These are phyloP conservation scores for Chrysolina oricalcia DNA, from an alignment of 2,888 invertebrate genomes.

Conservation along the genomic window DNA sequence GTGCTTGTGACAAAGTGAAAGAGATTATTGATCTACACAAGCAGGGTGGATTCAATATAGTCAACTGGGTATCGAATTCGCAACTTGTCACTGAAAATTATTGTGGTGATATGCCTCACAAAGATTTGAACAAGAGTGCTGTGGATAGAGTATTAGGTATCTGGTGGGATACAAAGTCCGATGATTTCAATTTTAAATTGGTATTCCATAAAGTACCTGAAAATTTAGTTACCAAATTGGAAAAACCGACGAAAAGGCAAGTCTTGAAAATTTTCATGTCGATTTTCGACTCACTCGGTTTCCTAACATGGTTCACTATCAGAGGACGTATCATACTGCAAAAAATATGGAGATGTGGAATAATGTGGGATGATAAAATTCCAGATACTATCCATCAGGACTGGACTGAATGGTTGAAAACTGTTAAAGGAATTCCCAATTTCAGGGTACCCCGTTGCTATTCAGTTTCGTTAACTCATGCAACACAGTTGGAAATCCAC, in stretches of 20 bases:
- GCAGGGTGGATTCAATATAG: too few species aligned
- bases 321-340: background rate
- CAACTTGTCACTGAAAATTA: too few species aligned
- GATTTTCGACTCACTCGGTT: background rate
- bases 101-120: too few species aligned
- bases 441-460: background rate
- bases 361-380: conserved; percentile 16
- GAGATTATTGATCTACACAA: fast-evolving
- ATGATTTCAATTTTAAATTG: conserved; percentile 19
- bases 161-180: conserved; percentile 11
- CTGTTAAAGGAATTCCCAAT: background rate
- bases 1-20: background rate
- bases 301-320: background rate
- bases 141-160: background rate
- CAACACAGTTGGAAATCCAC: background rate
- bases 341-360: conserved; percentile 11
- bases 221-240: background rate
- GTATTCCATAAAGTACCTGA: conserved; percentile 11
- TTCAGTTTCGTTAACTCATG: background rate
- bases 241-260: conserved; percentile 13
- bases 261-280: too few species aligned
- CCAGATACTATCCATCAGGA: background rate
- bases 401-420: background rate
- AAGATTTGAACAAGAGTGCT: too few species aligned
- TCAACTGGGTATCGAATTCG: too few species aligned